Base-by-base conservation (phyloP, 2,113 vertebrate species). In the Pollimyrus isidori region DNA sequence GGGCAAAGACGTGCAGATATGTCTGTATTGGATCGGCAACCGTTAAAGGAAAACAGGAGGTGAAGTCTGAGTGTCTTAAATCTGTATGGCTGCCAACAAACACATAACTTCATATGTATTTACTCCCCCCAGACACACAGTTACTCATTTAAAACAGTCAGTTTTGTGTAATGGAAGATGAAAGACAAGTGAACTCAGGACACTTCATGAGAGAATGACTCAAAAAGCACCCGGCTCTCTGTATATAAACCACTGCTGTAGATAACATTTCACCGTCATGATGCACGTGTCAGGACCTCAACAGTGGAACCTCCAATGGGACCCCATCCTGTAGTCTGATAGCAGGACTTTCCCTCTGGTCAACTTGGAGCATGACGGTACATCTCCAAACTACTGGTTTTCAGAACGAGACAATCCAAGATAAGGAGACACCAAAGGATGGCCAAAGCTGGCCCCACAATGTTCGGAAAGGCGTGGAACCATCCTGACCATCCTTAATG, bases 161-260 rank as follows among this genome's bases (percentile, higher is more conserved):
- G 69, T 76, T 90, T 90, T 30, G 35, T 58, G 86, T 90, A 83
- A 90, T 88, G 86, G 69, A 76, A 88, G 58, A 52, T 88, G 86
- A 88, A 49, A 90, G 73, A 87, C 23, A 23, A 30, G 52, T 65
- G 69, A n/a, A 35, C 35, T 21, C 39, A 42, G 42, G 11, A 7
- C 56, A 48, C 82, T 65, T 35, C 26, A 45, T 39, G 85, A 89
- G 86, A 89, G 84, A 76, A 87, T 89, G 84, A 89, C 53, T 76
- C 53, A 90, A 90, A 90, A 80, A 62, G 30, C 30, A 52, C 46
- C 19, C 69, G 2, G 39, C 76, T 89, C 58, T 83, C 50, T 88
- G 23, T 49, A 88, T 82, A 83, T 82, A 88, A 89, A 53, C 10
- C 5, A 21, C 30, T 1, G 85, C 35, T 53, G 15, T 42, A 76